Evolutionary conservation across 2,888 invertebrate genomes (phyloP).

Genomic region (Caenorhabditis sp.): DNA sequence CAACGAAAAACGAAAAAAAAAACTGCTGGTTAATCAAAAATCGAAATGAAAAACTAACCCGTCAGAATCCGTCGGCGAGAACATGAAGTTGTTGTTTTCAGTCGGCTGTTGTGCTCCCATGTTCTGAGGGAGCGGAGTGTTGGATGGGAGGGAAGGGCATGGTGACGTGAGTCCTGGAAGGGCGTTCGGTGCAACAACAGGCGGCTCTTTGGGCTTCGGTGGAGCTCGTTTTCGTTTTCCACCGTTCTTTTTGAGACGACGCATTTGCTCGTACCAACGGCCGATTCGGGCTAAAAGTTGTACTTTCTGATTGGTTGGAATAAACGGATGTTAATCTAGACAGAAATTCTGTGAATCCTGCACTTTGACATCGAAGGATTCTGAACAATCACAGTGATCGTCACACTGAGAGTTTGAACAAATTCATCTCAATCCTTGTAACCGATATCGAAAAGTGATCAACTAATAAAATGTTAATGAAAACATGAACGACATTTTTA

Average conservation of each 20-base stretch:
- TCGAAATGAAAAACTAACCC: slow-evolving; percentile 38
- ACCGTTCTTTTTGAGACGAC: slow-evolving; percentile 71
- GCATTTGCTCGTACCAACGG: slow-evolving; percentile 73
- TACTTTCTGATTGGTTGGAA: too few species aligned
- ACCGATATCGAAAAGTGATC: too few species aligned
- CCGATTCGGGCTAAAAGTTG: slow-evolving; percentile 63
- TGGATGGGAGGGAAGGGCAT: slow-evolving; percentile 2
- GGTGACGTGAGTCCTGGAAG: slow-evolving; percentile 27
- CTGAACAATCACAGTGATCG: too few species aligned
- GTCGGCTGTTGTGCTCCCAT: neutral
- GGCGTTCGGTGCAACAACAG: slow-evolving; percentile 2
- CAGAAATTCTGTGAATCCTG: too few species aligned
- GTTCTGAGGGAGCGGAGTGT: neutral
- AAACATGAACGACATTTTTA: too few species aligned
- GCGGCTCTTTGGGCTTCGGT: slow-evolving; percentile 54
- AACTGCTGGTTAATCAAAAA: slow-evolving; percentile 4
- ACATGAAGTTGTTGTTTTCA: slow-evolving; percentile 57
- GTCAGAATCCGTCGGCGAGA: slow-evolving; percentile 53
- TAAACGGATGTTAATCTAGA: too few species aligned
- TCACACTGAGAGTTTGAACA: too few species aligned
- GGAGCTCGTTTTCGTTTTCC: slow-evolving; percentile 66
- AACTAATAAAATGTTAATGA: too few species aligned
- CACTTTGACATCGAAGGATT: too few species aligned
- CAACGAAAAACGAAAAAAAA: neutral
- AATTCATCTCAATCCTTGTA: too few species aligned